Evolutionary conservation across 2,797 vertebrate genomes (phyloP), one percentile per base, ranked within the genome.

Genomic region (Acanthurus tractus): DNA sequence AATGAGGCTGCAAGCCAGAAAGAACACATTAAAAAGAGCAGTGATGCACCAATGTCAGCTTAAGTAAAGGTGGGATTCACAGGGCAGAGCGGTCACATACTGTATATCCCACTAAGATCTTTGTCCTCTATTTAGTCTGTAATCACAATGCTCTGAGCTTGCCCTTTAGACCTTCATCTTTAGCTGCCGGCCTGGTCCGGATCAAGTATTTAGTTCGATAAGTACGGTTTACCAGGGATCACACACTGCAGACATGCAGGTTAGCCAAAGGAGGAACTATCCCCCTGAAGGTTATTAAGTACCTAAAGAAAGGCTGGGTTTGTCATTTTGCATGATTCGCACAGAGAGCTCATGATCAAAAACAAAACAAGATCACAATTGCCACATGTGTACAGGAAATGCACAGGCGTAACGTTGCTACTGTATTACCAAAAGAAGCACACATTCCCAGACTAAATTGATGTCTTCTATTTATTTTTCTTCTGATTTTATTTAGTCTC

Each of bases 131-230:
- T 82, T 94, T 94, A 96, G 95, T 94, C 94, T 94, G 91, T 83
- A 93, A 94, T 91, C 93, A 94, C 92, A 94, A 92, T 87, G 92
- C 94, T 93, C 94, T 95, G 90, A 92, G 95, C 92, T 83, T 59
- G 84, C 87, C 92, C 90, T 89, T 93, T 79, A 94, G 92, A 86
- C 82, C 84, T 90, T 93, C 18, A 79, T 90, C 92, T 94, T 93
- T 91, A 93, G 91, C 94, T 87, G 89, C 93, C 86, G 84, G 87
- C 92, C 92, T 93, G 89, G 77, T 91, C 80, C 91, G 92, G 96
- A 96, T 96, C 95, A 96, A 95, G 95, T 93, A 93, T 96, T 96
- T 94, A 95, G 89, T 94, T 93, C 94, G 95, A 94, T 95, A 95
- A 96, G 94, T 88, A 91, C 81, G 87, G 93, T 95, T 97, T 95